Conservation (phyloP, 2,888 invertebrate species). For the Drosophila yooni region DNA sequence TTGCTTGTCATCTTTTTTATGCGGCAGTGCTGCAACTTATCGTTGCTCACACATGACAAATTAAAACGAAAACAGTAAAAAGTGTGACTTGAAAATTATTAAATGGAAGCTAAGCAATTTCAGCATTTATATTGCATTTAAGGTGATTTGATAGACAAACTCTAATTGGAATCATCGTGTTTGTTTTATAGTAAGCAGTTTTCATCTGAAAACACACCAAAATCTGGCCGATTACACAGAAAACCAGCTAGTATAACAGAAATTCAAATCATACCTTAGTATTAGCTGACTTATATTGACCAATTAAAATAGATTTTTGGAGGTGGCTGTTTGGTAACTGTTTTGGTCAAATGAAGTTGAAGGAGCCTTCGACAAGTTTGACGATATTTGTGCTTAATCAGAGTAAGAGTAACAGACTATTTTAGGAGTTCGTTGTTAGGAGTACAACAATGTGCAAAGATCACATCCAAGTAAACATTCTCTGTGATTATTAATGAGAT, state of each 20-base stretch:
- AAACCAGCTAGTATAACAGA: not conserved
- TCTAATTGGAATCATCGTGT: not conserved
- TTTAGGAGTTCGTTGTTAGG: too few relatives aligned
- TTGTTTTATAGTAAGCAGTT: not conserved
- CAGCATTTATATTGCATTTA: not conserved
- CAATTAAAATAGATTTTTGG: not conserved
- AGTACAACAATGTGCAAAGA: not conserved
- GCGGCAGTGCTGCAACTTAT: too few relatives aligned
- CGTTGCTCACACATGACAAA: not conserved
- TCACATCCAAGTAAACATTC: not conserved
- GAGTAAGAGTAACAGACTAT: too few relatives aligned
- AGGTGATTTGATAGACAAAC: not conserved
- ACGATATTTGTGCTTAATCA: too few relatives aligned
- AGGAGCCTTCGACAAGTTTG: not conserved
- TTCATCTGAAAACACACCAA: not conserved
- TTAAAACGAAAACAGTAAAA: not conserved
- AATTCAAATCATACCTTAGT: not conserved
- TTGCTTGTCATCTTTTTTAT: not conserved
- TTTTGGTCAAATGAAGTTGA: not conserved
- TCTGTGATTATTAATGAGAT: not conserved
- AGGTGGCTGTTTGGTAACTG: not conserved
- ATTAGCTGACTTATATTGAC: not conserved
- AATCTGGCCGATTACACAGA: not conserved
- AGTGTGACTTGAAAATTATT: not conserved
- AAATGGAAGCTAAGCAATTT: not conserved